Conservation (phyloP, 23 tunicate genomes). For the Aplidium turbinatum region DNA sequence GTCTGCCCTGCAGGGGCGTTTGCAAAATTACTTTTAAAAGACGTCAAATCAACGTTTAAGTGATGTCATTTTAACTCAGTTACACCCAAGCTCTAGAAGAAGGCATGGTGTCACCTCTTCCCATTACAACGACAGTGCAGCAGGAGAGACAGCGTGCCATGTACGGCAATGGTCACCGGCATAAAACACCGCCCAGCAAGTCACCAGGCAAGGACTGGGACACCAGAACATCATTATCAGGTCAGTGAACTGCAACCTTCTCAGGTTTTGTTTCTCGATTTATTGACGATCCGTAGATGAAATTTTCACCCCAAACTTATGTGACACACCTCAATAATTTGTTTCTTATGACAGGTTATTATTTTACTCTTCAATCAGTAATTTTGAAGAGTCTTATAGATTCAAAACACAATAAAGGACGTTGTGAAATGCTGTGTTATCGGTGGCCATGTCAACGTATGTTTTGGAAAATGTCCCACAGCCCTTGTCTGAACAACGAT, state of each 20-base stretch:
- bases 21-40: too few relatives aligned
- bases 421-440: not conserved
- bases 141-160: constrained; percentile 32
- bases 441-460: not conserved
- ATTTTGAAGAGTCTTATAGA: not conserved
- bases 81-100: constrained; percentile 54
- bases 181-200: constrained; percentile 8
- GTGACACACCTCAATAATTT: too few relatives aligned
- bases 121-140: constrained; percentile 59
- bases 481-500: too few relatives aligned
- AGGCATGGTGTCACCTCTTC: constrained; percentile 72
- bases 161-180: constrained; percentile 13
- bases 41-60: not conserved
- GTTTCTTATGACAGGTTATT: not conserved
- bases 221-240: constrained; percentile 56
- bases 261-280: not conserved
- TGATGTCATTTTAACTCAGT: not conserved
- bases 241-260: not conserved
- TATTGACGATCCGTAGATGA: not conserved
- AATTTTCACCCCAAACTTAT: too few relatives aligned
- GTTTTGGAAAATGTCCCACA: not conserved
- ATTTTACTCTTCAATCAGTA: not conserved
- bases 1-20: too few relatives aligned
- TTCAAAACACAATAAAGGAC: not conserved
- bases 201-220: constrained; percentile 67